These are phyloP conservation scores for Melieria omissa DNA, from an alignment of 2,888 invertebrate genomes.

Conservation along the genomic window DNA sequence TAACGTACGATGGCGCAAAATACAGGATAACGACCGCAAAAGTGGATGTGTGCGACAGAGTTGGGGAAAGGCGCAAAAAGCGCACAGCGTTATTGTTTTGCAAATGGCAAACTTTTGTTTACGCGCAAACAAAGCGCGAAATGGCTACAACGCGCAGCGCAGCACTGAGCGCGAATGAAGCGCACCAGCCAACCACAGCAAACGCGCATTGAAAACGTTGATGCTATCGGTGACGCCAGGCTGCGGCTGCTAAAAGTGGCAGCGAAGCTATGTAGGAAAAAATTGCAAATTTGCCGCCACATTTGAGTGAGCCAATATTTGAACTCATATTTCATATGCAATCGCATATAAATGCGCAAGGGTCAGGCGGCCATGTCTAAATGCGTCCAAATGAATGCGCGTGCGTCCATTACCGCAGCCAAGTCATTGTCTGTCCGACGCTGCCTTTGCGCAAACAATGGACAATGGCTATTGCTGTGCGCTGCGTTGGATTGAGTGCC, in stretches of 20 bases:
- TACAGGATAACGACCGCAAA: conserved; percentile 20
- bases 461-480: too few relatives aligned
- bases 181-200: not conserved
- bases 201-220: not conserved
- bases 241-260: not conserved
- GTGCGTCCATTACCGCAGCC: too few relatives aligned
- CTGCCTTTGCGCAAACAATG: too few relatives aligned
- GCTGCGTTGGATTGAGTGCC: too few relatives aligned
- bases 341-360: not conserved
- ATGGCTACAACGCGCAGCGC: conserved; percentile 11
- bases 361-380: not conserved
- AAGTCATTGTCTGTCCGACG: too few relatives aligned
- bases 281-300: not conserved
- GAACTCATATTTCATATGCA: conserved; percentile 6
- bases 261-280: not conserved
- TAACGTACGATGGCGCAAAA: conserved; percentile 2
- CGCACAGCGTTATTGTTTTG: conserved; percentile 18
- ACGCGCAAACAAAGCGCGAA: conserved; percentile 14
- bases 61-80: conserved; percentile 2
- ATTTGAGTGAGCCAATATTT: not conserved
- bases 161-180: not conserved
- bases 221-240: not conserved
- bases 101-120: not conserved
- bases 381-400: too few relatives aligned
- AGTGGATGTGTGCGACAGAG: not conserved